Evolutionary conservation across 1,140 invertebrate species (phyloP).

Genomic region (Brevipalpus yothersi): DNA sequence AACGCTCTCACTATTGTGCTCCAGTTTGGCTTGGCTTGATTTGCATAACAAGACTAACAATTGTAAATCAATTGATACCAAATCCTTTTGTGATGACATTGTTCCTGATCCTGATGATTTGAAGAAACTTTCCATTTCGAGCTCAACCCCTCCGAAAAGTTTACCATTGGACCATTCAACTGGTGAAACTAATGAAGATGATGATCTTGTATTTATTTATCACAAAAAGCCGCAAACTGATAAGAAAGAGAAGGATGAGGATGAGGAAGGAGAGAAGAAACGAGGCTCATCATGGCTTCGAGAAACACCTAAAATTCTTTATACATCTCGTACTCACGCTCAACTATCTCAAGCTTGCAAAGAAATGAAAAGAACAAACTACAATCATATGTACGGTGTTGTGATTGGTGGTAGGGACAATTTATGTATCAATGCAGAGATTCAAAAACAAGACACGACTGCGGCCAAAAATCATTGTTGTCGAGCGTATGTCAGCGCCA

Average conservation of each 20-base stretch:
- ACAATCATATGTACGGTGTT: slow-evolving; percentile 43
- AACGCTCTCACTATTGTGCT: slow-evolving; percentile 76
- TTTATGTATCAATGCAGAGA: slow-evolving; percentile 83
- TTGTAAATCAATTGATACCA: neutral
- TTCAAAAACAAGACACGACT: slow-evolving; percentile 50
- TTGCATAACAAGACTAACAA: slow-evolving; percentile 17
- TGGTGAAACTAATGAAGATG: neutral
- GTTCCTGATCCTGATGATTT: too few relatives aligned
- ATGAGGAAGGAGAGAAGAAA: neutral
- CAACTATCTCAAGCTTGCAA: slow-evolving; percentile 78
- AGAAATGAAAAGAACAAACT: slow-evolving; percentile 64
- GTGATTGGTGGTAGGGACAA: slow-evolving; percentile 81
- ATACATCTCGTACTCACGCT: slow-evolving; percentile 86
- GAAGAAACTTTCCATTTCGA: too few relatives aligned
- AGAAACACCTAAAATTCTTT: slow-evolving; percentile 53
- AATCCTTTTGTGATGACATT: too few relatives aligned
- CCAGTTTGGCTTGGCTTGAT: slow-evolving; percentile 69
- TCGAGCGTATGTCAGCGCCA: slow-evolving; percentile 43
- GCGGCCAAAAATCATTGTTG: slow-evolving; percentile 65
- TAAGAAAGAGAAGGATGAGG: neutral
- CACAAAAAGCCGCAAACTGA: neutral
- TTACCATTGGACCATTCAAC: too few relatives aligned
- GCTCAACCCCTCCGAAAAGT: too few relatives aligned
- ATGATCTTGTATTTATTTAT: neutral
- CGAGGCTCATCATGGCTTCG: neutral